These are phyloP conservation scores for Labeo rohita DNA, from an alignment of 2,113 vertebrate species.

Conservation along the genomic window DNA sequence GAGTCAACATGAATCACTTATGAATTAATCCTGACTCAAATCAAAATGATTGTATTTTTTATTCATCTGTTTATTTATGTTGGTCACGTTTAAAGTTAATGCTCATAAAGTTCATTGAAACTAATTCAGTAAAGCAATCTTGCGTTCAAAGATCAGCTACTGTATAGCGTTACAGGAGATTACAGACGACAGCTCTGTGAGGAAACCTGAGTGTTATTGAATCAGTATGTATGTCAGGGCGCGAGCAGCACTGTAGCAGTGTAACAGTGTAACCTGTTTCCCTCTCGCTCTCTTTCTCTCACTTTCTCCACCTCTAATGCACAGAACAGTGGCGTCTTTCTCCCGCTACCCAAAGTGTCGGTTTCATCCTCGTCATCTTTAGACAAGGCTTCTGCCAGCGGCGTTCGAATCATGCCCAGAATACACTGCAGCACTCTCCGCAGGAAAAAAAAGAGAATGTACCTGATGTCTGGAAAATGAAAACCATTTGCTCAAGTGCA, in stretches of 20 bases:
- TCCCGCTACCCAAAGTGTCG: conserved; percentile 10
- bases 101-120: conserved; percentile 15
- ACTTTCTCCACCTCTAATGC: conserved; percentile 32
- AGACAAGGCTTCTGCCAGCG: conserved; percentile 2
- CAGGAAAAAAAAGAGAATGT: not conserved
- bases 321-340: conserved; percentile 48
- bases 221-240: conserved; percentile 28
- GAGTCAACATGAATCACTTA: not conserved
- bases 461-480: conserved; percentile 2
- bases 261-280: conserved; percentile 26
- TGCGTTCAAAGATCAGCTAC: conserved; percentile 33
- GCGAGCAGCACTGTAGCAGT: not conserved
- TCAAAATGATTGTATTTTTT: not conserved
- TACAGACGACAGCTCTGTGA: conserved; percentile 37
- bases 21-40: not conserved
- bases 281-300: conserved; percentile 10
- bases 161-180: conserved; percentile 33
- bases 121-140: conserved; percentile 13
- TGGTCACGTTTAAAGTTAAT: not conserved
- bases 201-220: conserved; percentile 47
- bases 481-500: conserved; percentile 13
- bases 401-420: conserved; percentile 41
- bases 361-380: conserved; percentile 48
- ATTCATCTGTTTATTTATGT: not conserved
- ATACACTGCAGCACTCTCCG: not conserved